phyloP scores from a whole-genome alignment of 2,113 vertebrate genomes.

The Parus major region DNA sequence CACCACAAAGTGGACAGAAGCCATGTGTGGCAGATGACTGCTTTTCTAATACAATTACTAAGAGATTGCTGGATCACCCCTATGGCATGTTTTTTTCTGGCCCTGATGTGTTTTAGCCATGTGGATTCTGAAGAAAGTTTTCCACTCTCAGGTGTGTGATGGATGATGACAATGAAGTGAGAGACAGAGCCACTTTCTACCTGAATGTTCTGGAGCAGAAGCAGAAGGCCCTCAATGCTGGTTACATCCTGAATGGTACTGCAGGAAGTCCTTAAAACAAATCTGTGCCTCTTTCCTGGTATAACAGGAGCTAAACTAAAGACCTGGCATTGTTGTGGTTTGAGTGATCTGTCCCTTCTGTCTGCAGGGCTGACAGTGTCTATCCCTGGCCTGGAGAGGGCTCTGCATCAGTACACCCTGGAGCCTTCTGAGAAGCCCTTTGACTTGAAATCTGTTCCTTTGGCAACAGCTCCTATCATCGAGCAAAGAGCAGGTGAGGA shows the following conservation, averaged over 20 bases:
- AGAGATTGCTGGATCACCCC: neutral
- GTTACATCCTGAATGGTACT: slow-evolving; percentile 82
- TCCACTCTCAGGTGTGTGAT: slow-evolving; percentile 78
- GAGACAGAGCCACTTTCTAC: slow-evolving; percentile 84
- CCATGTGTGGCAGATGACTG: neutral
- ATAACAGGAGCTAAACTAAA: neutral
- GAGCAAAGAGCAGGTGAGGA: slow-evolving; percentile 80
- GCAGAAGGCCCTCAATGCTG: slow-evolving; percentile 81
- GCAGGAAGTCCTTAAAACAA: neutral
- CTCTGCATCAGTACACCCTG: slow-evolving; percentile 81
- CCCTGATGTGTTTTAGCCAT: neutral
- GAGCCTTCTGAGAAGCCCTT: slow-evolving; percentile 83
- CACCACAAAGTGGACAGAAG: neutral
- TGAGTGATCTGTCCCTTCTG: neutral
- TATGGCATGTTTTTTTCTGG: neutral
- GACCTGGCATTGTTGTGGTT: neutral
- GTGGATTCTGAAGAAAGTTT: neutral
- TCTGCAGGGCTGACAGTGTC: slow-evolving; percentile 77
- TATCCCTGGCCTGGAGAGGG: slow-evolving; percentile 81
- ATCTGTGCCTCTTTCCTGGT: neutral
- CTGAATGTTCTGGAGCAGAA: slow-evolving; percentile 80
- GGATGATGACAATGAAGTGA: slow-evolving; percentile 84
- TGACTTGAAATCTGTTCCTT: slow-evolving; percentile 82
- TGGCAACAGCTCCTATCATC: slow-evolving; percentile 73
- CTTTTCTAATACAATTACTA: neutral